Conservation (phyloP, 2,113 vertebrate species). For the Varanus salvator region DNA sequence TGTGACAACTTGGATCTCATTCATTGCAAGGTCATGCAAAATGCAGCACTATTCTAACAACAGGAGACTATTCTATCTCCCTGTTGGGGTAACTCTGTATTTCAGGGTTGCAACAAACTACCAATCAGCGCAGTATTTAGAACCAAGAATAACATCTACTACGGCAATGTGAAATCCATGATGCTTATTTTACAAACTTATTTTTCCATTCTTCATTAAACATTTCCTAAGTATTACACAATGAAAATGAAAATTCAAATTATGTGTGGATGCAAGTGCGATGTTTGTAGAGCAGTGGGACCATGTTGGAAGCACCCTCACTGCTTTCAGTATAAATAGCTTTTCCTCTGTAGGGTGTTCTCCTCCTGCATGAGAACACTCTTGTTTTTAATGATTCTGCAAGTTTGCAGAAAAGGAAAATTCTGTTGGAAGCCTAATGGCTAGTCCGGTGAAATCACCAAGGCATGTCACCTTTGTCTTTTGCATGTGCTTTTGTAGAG, state of each 20-base stretch:
- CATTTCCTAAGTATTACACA: background rate
- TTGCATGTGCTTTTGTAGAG: background rate
- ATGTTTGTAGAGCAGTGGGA: background rate
- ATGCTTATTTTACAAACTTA: background rate
- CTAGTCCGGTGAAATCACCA: background rate
- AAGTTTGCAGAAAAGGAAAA: background rate
- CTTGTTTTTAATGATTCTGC: background rate
- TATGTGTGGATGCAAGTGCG: background rate
- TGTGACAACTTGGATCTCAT: background rate
- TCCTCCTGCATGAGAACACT: too few relatives aligned
- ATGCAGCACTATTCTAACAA: conserved; percentile 39
- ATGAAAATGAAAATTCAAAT: background rate
- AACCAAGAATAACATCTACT: background rate
- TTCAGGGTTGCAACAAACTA: background rate
- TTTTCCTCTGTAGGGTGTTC: background rate
- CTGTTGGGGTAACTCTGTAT: conserved; percentile 13
- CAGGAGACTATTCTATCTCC: conserved; percentile 32
- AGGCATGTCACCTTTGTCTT: background rate
- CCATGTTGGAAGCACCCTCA: background rate
- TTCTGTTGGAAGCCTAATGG: background rate
- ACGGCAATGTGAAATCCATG: background rate
- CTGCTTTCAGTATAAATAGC: background rate
- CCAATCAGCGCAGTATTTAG: background rate
- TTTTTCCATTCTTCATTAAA: background rate
- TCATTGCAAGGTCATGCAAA: conserved; percentile 37